phyloP scores from a whole-genome alignment of 2,888 invertebrate genomes.

The Deroplatys truncata region DNA sequence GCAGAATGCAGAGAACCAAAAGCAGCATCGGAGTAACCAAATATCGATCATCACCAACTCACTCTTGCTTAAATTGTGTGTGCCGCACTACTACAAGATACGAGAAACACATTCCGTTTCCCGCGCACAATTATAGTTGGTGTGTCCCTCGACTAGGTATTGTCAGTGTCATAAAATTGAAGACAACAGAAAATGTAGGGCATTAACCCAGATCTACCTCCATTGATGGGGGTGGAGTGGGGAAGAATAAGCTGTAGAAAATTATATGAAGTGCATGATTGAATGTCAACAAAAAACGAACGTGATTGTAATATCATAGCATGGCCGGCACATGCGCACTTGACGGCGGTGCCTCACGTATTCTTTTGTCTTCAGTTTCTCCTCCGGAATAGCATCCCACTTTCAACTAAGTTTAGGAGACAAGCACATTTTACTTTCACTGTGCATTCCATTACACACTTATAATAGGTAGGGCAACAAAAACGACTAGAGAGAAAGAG shows the following conservation, averaged over 20 bases:
- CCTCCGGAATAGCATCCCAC: neutral
- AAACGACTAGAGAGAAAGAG: neutral
- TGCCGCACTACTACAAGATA: neutral
- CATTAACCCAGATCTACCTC: conserved; percentile 27
- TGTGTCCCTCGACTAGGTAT: neutral
- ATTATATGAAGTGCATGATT: conserved; percentile 7
- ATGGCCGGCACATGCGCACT: neutral
- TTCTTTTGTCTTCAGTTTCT: neutral
- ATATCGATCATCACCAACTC: neutral
- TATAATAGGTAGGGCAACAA: neutral
- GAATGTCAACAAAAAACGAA: conserved; percentile 12
- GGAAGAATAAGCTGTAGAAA: conserved; percentile 4
- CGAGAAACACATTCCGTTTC: neutral
- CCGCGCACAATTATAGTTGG: neutral
- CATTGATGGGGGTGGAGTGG: conserved; percentile 14
- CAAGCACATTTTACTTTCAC: conserved; percentile 13
- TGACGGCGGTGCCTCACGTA: neutral
- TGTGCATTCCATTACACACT: neutral
- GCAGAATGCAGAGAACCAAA: neutral
- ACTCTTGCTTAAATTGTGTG: neutral
- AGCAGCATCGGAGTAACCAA: neutral
- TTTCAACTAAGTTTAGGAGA: conserved; percentile 1
- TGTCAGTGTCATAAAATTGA: conserved; percentile 10
- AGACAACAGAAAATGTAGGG: conserved; percentile 21
- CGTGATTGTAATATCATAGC: conserved; percentile 15